A percentile compares a stretch with the other conserved stretches of the same genome.
These are phyloP conservation scores for Nannobrachium achirus DNA, from an alignment of 2,113 vertebrate species.

Conservation along the genomic window DNA sequence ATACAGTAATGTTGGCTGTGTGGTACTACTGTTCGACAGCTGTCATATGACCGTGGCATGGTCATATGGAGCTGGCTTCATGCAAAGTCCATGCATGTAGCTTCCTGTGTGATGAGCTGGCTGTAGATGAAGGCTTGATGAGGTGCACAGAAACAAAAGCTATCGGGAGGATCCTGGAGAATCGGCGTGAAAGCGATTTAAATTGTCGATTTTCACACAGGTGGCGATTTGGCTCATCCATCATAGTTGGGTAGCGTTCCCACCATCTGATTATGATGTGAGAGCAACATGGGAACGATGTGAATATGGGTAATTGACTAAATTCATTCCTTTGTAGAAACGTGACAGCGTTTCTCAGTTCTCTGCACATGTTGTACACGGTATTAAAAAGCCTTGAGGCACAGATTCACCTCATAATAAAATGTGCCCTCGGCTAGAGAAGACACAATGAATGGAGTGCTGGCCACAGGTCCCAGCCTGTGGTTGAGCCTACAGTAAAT, in stretches of 20 bases:
- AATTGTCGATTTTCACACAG: background rate
- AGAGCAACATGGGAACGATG: too few species aligned
- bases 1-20: conserved; percentile 33
- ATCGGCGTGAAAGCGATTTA: background rate
- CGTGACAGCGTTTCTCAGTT: background rate
- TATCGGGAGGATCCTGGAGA: background rate
- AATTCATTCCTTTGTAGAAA: background rate
- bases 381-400: background rate
- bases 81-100: conserved; percentile 34
- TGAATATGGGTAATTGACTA: background rate
- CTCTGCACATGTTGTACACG: background rate
- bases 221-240: too few species aligned
- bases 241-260: too few species aligned
- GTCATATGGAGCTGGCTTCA: conserved; percentile 31
- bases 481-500: conserved; percentile 1
- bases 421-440: background rate
- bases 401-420: background rate
- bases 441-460: background rate
- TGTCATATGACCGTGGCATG: conserved; percentile 14
- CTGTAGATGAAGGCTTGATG: conserved; percentile 6
- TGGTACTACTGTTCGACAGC: conserved; percentile 19
- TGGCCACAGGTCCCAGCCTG: conserved; percentile 60
- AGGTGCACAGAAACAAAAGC: background rate
- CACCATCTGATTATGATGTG: too few species aligned
- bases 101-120: conserved; percentile 5